Conservation (phyloP, 2,113 vertebrate genomes). For the Lagenorhynchus albirostris region DNA sequence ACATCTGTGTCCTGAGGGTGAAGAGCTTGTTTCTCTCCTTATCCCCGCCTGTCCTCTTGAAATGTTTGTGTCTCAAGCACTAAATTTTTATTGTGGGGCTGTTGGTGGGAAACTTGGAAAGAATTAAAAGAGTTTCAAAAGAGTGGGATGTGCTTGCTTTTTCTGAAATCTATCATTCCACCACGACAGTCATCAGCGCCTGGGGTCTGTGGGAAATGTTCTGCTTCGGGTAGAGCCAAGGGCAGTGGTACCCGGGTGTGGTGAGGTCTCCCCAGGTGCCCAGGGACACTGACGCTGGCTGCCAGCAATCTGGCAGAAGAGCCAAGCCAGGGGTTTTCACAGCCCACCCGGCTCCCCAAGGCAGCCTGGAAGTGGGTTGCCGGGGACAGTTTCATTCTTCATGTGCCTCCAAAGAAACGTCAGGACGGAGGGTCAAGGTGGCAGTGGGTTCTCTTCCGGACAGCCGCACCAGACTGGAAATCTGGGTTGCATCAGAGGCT, state of each 20-base stretch:
- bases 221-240: background rate
- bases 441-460: background rate
- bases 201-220: background rate
- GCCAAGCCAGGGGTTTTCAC: background rate
- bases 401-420: background rate
- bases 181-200: background rate
- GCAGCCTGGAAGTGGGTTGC: background rate
- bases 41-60: background rate
- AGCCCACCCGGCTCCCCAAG: accelerated
- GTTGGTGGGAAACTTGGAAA: slow-evolving; percentile 44
- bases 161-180: background rate
- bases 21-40: background rate
- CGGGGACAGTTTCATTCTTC: background rate
- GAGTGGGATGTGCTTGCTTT: background rate
- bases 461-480: background rate
- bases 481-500: background rate
- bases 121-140: slow-evolving; percentile 1
- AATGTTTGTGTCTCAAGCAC: background rate
- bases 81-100: background rate
- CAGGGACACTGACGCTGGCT: background rate
- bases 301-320: background rate
- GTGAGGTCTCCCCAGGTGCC: background rate
- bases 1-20: background rate
- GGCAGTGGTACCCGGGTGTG: background rate
- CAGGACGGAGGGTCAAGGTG: background rate